Evolutionary conservation across 2,888 invertebrate genomes (phyloP).

Genomic region (Hemistola chrysoprasaria): DNA sequence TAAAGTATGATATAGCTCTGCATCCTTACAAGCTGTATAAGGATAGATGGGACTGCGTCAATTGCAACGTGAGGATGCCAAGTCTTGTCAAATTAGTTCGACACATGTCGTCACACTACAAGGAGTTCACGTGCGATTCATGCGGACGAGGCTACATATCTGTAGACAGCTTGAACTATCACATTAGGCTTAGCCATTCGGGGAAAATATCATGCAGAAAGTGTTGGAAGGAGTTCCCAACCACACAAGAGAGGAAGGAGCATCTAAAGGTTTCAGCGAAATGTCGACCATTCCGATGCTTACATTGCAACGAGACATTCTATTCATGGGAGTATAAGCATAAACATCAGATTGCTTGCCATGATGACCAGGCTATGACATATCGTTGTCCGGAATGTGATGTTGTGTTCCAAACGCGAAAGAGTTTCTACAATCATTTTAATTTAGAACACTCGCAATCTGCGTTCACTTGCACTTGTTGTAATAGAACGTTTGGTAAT

Average conservation of each 20-base stretch:
- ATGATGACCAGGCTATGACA: constrained; percentile 42
- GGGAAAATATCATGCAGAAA: constrained; percentile 52
- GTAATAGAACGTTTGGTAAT: constrained; percentile 53
- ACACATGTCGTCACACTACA: constrained; percentile 64
- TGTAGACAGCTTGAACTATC: constrained; percentile 59
- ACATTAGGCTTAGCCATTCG: constrained; percentile 55
- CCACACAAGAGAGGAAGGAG: constrained; percentile 45
- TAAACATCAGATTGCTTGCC: constrained; percentile 50
- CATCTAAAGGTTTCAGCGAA: constrained; percentile 50
- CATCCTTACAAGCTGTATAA: constrained; percentile 60
- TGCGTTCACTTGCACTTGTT: constrained; percentile 52
- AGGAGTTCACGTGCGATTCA: constrained; percentile 60
- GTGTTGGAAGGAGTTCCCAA: constrained; percentile 61
- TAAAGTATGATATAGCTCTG: constrained; percentile 53
- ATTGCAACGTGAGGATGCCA: constrained; percentile 56
- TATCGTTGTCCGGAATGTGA: constrained; percentile 63
- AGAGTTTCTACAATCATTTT: constrained; percentile 58
- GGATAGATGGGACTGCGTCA: constrained; percentile 54
- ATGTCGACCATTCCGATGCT: constrained; percentile 61
- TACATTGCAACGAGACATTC: constrained; percentile 61
- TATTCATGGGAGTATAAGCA: constrained; percentile 63
- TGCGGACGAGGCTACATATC: constrained; percentile 63
- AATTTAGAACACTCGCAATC: constrained; percentile 57
- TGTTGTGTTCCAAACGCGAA: constrained; percentile 46
- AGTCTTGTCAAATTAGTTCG: constrained; percentile 55